Percentiles rank a stretch among this genome's conserved stretches.
Evolutionary conservation across 1,140 invertebrate genomes (phyloP).

Genomic region (Apocrypta bakeri): DNA sequence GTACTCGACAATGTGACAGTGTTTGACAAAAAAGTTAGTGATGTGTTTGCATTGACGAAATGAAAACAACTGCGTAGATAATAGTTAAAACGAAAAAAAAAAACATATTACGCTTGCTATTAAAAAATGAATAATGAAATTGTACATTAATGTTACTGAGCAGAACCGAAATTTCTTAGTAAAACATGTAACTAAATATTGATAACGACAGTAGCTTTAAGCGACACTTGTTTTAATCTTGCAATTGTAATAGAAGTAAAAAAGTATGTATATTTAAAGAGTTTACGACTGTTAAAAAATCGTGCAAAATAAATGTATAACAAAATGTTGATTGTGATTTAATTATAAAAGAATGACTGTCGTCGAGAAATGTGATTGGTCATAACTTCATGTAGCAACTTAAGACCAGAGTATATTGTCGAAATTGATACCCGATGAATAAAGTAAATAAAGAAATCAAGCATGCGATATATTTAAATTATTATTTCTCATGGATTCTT

Average conservation of each 20-base stretch:
- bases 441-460: background rate
- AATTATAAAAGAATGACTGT: constrained; percentile 33
- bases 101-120: background rate
- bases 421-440: background rate
- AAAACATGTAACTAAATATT: background rate
- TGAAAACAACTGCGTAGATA: background rate
- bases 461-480: background rate
- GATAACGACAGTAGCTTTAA: background rate
- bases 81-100: background rate
- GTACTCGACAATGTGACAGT: background rate
- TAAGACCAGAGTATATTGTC: background rate
- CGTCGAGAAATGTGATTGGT: background rate
- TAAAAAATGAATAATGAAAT: background rate
- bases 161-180: background rate
- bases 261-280: background rate
- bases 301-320: constrained; percentile 5
- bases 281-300: background rate
- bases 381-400: constrained; percentile 9
- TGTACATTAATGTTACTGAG: background rate
- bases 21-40: no score
- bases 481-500: background rate
- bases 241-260: background rate
- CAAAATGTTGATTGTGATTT: constrained; percentile 9
- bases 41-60: no score
- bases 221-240: background rate